These are phyloP conservation scores for Lochmaea crataegi DNA, from an alignment of 2,888 invertebrate species.

Conservation along the genomic window DNA sequence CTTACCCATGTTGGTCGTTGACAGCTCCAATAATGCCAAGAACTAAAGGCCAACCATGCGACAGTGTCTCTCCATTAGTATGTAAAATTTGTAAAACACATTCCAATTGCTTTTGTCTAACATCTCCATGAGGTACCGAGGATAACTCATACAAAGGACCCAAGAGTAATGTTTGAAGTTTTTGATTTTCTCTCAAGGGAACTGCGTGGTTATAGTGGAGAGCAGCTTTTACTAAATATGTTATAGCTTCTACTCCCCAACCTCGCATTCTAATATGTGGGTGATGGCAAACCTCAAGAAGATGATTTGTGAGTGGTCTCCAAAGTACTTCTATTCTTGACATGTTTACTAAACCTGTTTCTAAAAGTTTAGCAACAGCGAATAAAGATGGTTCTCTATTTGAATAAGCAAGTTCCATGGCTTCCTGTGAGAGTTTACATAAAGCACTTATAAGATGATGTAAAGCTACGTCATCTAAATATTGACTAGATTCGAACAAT, in stretches of 20 bases:
- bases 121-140: slow-evolving; percentile 90
- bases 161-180: slow-evolving; percentile 86
- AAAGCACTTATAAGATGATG: slow-evolving; percentile 97
- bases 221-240: slow-evolving; percentile 92
- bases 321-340: slow-evolving; percentile 93
- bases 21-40: slow-evolving; percentile 96
- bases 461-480: slow-evolving; percentile 91
- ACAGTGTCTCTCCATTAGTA: slow-evolving; percentile 90
- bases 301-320: slow-evolving; percentile 94
- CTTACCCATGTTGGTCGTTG: slow-evolving; percentile 89
- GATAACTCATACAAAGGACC: slow-evolving; percentile 94
- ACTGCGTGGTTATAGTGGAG: slow-evolving; percentile 87
- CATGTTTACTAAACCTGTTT: slow-evolving; percentile 93
- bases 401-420: slow-evolving; percentile 96
- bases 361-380: slow-evolving; percentile 97
- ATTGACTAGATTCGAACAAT: slow-evolving; percentile 94
- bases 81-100: slow-evolving; percentile 94
- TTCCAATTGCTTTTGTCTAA: slow-evolving; percentile 93
- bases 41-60: slow-evolving; percentile 95
- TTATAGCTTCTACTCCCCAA: slow-evolving; percentile 98
- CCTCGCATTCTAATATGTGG: slow-evolving; percentile 95
- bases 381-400: slow-evolving; percentile 97
- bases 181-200: slow-evolving; percentile 86
- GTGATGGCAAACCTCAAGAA: slow-evolving; percentile 96
- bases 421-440: slow-evolving; percentile 95